These are phyloP conservation scores for Rhyacichthys aspro DNA, from an alignment of 2,797 vertebrate genomes.

Conservation along the genomic window DNA sequence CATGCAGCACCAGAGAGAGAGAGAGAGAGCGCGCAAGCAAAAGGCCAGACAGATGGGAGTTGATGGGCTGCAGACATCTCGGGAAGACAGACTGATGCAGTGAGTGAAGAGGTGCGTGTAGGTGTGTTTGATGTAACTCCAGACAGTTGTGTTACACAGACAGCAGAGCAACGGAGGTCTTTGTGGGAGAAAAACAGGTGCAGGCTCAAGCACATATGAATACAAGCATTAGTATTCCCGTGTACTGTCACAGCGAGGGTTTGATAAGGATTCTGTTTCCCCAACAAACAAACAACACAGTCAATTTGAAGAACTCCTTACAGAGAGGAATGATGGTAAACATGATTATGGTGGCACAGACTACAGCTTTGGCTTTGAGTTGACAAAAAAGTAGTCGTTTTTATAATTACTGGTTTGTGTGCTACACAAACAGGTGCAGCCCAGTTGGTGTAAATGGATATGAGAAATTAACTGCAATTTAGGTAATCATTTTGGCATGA, in stretches of 20 bases:
- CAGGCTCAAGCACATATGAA: constrained; percentile 26
- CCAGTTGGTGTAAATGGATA: constrained; percentile 13
- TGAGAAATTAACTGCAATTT: constrained; percentile 18
- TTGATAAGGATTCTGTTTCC: constrained; percentile 29
- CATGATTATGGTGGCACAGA: constrained; percentile 7
- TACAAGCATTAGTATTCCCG: constrained; percentile 39
- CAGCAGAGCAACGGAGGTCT: constrained; percentile 24
- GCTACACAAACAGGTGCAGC: constrained; percentile 14
- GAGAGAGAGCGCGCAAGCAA: constrained; percentile 1
- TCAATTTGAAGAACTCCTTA: constrained; percentile 24
- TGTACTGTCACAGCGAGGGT: constrained; percentile 32
- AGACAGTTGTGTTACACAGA: constrained; percentile 42
- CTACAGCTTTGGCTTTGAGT: constrained; percentile 3
- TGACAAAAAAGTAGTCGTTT: constrained; percentile 7
- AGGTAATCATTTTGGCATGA: constrained; percentile 33
- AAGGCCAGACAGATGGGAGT: constrained; percentile 57
- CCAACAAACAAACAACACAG: constrained; percentile 21
- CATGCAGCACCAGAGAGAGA: constrained; percentile 23
- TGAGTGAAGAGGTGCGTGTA: constrained; percentile 27
- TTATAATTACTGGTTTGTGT: constrained; percentile 9
- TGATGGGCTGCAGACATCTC: constrained; percentile 56
- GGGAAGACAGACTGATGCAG: constrained; percentile 46
- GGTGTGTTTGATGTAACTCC: constrained; percentile 58
- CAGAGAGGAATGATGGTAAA: constrained; percentile 18
- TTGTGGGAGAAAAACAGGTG: constrained; percentile 37